Percentiles rank a stretch among this genome's conserved stretches.
These are phyloP conservation scores for Drosophila persimilis DNA, from an alignment of 1,140 invertebrate genomes.

Conservation along the genomic window DNA sequence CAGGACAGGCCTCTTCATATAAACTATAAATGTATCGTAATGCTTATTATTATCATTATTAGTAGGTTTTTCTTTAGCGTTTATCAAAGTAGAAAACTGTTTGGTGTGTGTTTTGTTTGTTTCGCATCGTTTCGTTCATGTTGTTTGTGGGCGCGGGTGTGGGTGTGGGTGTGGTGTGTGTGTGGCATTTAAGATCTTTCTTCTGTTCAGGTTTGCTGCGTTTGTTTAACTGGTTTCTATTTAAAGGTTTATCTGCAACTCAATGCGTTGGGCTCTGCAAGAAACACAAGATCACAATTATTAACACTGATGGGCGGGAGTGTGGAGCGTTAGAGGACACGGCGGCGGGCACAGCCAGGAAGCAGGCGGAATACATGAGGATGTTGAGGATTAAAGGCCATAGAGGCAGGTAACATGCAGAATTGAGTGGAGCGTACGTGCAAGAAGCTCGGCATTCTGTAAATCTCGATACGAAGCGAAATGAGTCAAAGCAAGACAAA, in stretches of 20 bases:
- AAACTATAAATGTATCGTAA: constrained; percentile 72
- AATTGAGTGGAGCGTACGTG: not conserved
- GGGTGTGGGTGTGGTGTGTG: constrained; percentile 20
- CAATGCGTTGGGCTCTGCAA: constrained; percentile 82
- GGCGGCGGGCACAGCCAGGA: constrained; percentile 8
- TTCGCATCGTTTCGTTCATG: constrained; percentile 34
- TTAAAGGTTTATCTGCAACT: constrained; percentile 48
- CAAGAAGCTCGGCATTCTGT: not conserved
- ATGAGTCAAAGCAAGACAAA: constrained; percentile 15
- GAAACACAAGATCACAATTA: constrained; percentile 65
- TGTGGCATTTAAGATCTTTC: constrained; percentile 33
- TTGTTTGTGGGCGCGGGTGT: constrained; percentile 51
- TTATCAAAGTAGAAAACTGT: constrained; percentile 80
- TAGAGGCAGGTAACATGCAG: constrained; percentile 33
- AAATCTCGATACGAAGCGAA: constrained; percentile 1
- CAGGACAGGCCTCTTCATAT: constrained; percentile 64
- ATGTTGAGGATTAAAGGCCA: not conserved
- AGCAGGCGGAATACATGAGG: constrained; percentile 24
- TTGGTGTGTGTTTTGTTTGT: constrained; percentile 60
- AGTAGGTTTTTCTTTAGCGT: constrained; percentile 63
- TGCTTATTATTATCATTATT: constrained; percentile 70
- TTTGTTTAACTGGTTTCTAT: constrained; percentile 61
- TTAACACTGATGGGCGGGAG: constrained; percentile 29
- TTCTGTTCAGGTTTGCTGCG: constrained; percentile 44
- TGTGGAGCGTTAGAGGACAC: constrained; percentile 20